Conservation (phyloP, 2,797 vertebrate genomes). For the Cygnus olor region DNA sequence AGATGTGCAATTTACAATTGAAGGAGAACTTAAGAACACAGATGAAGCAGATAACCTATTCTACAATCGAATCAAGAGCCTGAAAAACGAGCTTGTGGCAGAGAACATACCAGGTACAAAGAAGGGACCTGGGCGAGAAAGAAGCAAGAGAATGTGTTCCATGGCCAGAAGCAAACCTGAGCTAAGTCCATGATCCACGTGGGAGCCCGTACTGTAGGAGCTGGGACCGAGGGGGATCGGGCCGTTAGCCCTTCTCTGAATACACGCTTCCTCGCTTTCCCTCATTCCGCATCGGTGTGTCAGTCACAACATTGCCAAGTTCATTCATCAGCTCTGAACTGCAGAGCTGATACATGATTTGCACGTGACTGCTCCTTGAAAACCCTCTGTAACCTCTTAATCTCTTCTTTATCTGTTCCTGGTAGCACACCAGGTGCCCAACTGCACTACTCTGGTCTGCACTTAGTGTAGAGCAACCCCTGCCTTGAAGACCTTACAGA, state of each 20-base stretch:
- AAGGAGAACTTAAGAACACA: slow-evolving; percentile 78
- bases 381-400: neutral
- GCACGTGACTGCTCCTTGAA: neutral
- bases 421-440: neutral
- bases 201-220: neutral
- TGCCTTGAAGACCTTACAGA: fast-evolving
- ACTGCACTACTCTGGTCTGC: fast-evolving
- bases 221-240: neutral
- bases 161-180: neutral
- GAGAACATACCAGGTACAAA: slow-evolving; percentile 89
- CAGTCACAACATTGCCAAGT: neutral
- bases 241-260: neutral
- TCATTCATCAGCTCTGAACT: neutral
- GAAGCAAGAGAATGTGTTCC: neutral
- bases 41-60: slow-evolving; percentile 83
- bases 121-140: neutral
- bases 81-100: slow-evolving; percentile 74
- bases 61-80: slow-evolving; percentile 80
- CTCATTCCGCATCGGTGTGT: neutral
- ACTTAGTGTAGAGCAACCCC: neutral
- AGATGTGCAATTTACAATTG: slow-evolving; percentile 81
- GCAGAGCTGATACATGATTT: fast-evolving
- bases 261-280: neutral
- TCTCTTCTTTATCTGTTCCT: neutral
- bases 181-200: fast-evolving